These are phyloP conservation scores for Synchiropus splendidus DNA, from an alignment of 2,113 vertebrate species.

Conservation along the genomic window DNA sequence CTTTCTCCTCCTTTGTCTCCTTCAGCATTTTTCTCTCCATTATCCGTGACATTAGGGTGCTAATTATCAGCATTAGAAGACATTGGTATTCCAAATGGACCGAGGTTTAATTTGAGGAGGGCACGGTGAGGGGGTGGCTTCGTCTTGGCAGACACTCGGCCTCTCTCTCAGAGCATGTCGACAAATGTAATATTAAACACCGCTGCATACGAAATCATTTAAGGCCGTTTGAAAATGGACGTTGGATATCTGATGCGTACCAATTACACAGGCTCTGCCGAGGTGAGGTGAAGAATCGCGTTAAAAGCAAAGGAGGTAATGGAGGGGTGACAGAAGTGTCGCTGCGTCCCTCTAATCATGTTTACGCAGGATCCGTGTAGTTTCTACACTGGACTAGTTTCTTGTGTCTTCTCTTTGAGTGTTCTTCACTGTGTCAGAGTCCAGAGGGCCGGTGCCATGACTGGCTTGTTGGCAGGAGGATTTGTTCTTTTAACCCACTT, in stretches of 20 bases:
- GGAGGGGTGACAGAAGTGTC: background rate
- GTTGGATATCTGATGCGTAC: constrained; percentile 43
- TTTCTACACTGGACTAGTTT: too few species aligned
- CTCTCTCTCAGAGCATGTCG: constrained; percentile 26
- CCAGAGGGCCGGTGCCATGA: constrained; percentile 33
- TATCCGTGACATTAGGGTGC: constrained; percentile 44
- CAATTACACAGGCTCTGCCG: constrained; percentile 46
- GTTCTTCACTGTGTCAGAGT: too few species aligned
- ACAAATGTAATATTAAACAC: constrained; percentile 62
- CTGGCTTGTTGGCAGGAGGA: constrained; percentile 53
- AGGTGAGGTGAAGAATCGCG: constrained; percentile 39
- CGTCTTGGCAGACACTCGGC: constrained; percentile 29
- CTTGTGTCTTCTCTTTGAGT: too few species aligned
- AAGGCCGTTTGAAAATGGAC: constrained; percentile 45
- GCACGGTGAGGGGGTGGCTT: constrained; percentile 26
- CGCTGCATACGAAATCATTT: constrained; percentile 57
- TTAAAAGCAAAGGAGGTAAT: constrained; percentile 18
- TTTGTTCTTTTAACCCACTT: too few species aligned
- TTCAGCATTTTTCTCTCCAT: constrained; percentile 50
- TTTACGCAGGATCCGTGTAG: too few species aligned
- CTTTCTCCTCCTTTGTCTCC: constrained; percentile 36
- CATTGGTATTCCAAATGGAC: constrained; percentile 49
- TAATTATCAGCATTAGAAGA: constrained; percentile 58
- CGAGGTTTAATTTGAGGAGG: constrained; percentile 36
- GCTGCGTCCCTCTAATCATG: constrained; percentile 32